phyloP scores from a whole-genome alignment of 2,797 vertebrate species.

The Fistularia tabacaria region DNA sequence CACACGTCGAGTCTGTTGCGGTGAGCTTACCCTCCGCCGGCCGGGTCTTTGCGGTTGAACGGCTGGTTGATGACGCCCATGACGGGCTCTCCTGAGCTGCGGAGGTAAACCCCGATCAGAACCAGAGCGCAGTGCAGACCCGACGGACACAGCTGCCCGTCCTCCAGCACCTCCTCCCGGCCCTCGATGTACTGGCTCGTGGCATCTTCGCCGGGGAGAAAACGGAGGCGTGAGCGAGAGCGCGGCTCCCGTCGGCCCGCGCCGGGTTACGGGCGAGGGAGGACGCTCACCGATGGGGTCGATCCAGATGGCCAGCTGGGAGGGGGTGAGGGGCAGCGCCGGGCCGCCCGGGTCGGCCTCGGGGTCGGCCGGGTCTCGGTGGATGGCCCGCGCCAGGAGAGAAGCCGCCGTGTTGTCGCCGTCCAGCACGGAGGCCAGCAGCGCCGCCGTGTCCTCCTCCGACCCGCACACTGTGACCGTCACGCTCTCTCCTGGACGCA shows the following conservation, averaged over 20 bases:
- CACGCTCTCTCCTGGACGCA: slow-evolving; percentile 72
- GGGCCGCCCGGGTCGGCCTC: slow-evolving; percentile 36
- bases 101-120: slow-evolving; percentile 83
- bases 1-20: not conserved
- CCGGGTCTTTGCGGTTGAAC: slow-evolving; percentile 74
- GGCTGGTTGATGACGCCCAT: slow-evolving; percentile 92
- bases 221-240: not conserved
- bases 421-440: slow-evolving; percentile 74
- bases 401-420: slow-evolving; percentile 61
- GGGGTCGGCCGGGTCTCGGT: slow-evolving; percentile 65
- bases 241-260: too few species aligned
- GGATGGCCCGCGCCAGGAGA: slow-evolving; percentile 74
- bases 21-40: slow-evolving; percentile 57
- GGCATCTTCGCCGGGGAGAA: slow-evolving; percentile 69
- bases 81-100: slow-evolving; percentile 79
- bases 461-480: slow-evolving; percentile 68
- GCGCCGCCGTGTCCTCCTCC: slow-evolving; percentile 63
- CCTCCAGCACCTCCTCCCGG: slow-evolving; percentile 69
- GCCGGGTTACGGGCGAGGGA: too few species aligned
- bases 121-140: slow-evolving; percentile 87
- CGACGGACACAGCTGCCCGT: slow-evolving; percentile 74
- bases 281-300: slow-evolving; percentile 75
- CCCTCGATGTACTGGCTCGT: slow-evolving; percentile 89
- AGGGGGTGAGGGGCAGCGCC: slow-evolving; percentile 61
- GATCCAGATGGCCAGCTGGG: slow-evolving; percentile 78